Percentiles rank a stretch among this genome's conserved stretches.
phyloP scores from a whole-genome alignment of 2,113 vertebrate genomes.

The Trogon surrucura region DNA sequence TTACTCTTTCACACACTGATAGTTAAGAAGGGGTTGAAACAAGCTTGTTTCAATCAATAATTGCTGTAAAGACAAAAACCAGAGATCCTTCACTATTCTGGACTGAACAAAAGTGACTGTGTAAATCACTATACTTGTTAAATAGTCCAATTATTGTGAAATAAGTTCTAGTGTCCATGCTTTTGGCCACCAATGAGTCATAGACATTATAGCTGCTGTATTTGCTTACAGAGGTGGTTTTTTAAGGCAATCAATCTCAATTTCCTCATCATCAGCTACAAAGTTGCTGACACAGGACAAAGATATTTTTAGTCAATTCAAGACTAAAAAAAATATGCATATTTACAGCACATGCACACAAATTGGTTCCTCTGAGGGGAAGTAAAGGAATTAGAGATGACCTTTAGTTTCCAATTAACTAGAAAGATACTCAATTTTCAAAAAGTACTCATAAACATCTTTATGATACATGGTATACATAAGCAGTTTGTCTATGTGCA shows the following conservation, averaged over 20 bases:
- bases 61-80: neutral
- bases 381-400: conserved; percentile 18
- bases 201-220: neutral
- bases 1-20: neutral
- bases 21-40: neutral
- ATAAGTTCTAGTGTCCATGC: neutral
- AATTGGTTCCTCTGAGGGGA: conserved; percentile 39
- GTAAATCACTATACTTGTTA: conserved; percentile 11
- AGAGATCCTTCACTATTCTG: neutral
- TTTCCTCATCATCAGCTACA: conserved; percentile 52
- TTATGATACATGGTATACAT: neutral
- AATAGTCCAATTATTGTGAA: conserved; percentile 1
- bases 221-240: conserved; percentile 27
- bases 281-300: conserved; percentile 40
- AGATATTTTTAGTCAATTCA: conserved; percentile 45
- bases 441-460: neutral
- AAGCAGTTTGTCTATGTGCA: neutral
- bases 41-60: neutral
- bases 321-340: conserved; percentile 34
- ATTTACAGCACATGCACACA: neutral
- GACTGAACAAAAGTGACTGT: neutral
- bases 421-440: neutral
- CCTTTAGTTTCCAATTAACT: neutral
- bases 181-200: conserved; percentile 10
- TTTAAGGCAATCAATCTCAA: conserved; percentile 45